These are phyloP conservation scores for Mormyrus iriodes DNA, from an alignment of 2,113 vertebrate species.

Conservation along the genomic window DNA sequence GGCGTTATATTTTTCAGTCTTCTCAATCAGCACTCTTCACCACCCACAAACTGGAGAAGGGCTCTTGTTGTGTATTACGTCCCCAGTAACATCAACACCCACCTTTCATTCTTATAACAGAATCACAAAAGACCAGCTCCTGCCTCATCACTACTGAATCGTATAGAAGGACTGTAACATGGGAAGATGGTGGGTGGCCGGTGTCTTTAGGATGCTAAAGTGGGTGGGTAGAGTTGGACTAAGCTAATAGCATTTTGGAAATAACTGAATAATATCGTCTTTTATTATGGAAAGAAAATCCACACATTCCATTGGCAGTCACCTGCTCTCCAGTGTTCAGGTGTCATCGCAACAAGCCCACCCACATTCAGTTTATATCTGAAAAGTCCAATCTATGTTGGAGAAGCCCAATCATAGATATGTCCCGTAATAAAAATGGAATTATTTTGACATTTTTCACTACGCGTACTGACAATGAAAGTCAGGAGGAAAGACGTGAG, in stretches of 20 bases:
- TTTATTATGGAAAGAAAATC: not conserved
- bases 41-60: not conserved
- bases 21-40: not conserved
- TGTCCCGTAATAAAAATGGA: not conserved
- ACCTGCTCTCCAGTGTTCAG: not conserved
- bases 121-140: not conserved
- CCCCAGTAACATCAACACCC: not conserved
- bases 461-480: not conserved
- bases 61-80: not conserved
- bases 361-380: not conserved
- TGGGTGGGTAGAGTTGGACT: not conserved
- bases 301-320: not conserved
- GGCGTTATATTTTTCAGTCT: not conserved
- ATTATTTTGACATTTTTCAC: not conserved
- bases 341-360: not conserved
- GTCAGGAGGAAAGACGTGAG: not conserved
- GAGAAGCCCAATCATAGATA: not conserved
- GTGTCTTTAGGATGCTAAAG: not conserved
- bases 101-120: constrained; percentile 4
- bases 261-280: not conserved
- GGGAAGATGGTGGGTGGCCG: not conserved
- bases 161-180: not conserved
- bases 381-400: constrained; percentile 4
- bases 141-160: not conserved
- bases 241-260: not conserved